Base-by-base conservation (phyloP, 2,797 vertebrate genomes). In the Myripristis jacobus region DNA sequence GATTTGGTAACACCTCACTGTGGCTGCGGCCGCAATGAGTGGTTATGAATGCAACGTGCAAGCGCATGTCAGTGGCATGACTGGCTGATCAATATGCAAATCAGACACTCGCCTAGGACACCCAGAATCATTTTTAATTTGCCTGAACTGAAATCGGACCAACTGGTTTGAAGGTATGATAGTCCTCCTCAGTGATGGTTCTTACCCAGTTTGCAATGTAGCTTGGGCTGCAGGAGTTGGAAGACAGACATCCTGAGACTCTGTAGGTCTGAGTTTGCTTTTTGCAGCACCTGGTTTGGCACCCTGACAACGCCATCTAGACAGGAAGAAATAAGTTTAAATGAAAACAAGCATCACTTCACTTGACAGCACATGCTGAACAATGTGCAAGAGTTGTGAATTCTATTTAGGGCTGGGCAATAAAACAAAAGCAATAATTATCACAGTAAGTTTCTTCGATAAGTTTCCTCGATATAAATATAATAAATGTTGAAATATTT, bases 201-300 rank as follows among this genome's bases (percentile, higher is more conserved):
- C 86, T 95, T 94, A 99, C 97, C 97, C 36, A 96, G 90, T 72
- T 93, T 88, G 86, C 95, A 96, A 1, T 79, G 94, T 69, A 98
- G 92, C 52, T 80, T 94, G 22, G 95, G 94, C 69, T 96, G 93
- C 84, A 99, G 88, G 8, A 91, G 87, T 34, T 81, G 80, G 83
- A 98, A 96, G 75, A 95, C 52, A 0, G 76, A 77, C 29, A 93
- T 92, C 89, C 96, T 93, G 70, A 96, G 86, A 77, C 88, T 90
- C 66, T 94, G 92, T 10, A 99, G 90, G 38, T 89, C 89, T 2
- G 77, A 83, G 25, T 94, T 88, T 61, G 94, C 93, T 79, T 93
- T 93, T 52, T 86, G 74, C 79, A 96, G 85, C 80, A 93, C 78
- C 55, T 88, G 88, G 51, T 65, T 64, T 60, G 87, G 87, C 16